phyloP scores from a whole-genome alignment of 2,888 invertebrate genomes.

The Uropetala carovei region DNA sequence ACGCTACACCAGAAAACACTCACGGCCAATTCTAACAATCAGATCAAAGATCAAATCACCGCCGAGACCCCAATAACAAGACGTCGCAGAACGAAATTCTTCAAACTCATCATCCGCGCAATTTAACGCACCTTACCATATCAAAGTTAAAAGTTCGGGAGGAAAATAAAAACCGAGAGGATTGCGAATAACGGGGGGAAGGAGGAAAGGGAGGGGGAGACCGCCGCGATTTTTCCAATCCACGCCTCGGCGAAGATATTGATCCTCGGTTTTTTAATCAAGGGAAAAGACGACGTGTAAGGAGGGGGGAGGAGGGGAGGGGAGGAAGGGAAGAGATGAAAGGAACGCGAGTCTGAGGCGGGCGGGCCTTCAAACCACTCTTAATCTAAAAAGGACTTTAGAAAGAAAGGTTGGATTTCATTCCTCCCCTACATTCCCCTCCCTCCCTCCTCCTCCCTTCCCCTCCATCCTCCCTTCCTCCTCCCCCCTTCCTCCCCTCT shows the following conservation, averaged over 20 bases:
- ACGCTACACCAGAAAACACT: no score
- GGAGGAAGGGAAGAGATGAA: background rate
- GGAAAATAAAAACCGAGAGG: background rate
- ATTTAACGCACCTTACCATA: background rate
- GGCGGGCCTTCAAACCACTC: constrained; percentile 21
- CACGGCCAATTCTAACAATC: no score
- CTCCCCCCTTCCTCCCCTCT: background rate
- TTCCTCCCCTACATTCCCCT: background rate
- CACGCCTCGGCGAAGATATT: constrained; percentile 16
- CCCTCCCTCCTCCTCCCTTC: background rate
- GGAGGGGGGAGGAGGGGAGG: background rate
- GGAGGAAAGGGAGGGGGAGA: no score
- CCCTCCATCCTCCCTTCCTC: background rate
- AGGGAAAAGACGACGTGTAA: constrained; percentile 32
- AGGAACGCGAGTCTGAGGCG: background rate
- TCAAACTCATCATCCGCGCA: background rate
- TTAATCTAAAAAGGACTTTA: constrained; percentile 43
- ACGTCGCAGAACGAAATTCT: background rate
- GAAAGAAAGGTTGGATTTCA: constrained; percentile 14
- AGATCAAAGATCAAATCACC: no score
- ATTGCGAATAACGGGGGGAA: background rate
- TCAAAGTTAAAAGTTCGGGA: background rate
- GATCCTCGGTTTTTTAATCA: constrained; percentile 48
- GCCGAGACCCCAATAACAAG: no score
- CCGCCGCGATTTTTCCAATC: background rate